Evolutionary conservation across 2,888 invertebrate species (phyloP), one percentile per base, ranked within the genome.

Genomic region (Sinotaia quadrata): DNA sequence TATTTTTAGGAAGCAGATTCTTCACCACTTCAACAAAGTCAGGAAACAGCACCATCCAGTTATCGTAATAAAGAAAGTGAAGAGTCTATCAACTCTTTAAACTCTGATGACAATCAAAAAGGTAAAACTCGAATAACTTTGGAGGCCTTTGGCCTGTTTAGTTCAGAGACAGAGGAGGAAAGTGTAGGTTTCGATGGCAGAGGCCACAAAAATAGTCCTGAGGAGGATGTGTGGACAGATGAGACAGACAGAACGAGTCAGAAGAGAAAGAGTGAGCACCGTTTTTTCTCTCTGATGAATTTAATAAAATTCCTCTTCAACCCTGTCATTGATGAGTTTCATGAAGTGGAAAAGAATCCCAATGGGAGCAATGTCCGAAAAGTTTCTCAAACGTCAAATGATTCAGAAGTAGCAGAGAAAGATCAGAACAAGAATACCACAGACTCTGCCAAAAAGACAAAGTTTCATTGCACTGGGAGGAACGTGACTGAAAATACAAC

Each of bases 391-490:
- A 47, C 10, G 33, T 0, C 15, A 15, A 65, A 56, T 31, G 44
- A 54, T 2, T 65, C 65, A 12, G 56, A 54, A 24, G 56, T 56
- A 12, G 21, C 29, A 33, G 65, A 65, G 15, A 60, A 60, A 27
- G 41, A 56, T 7, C 68, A 66, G 10, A 61, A 68, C 15, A 75
- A 72, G 51, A 70, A 75, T 62, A 71, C 70, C 33, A 81, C 81
- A 24, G 80, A 82, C 33, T 65, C 76, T 12, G 74, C 71, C 2
- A 83, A 81, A 70, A 82, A 81, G 65, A 75, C 76, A 33, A 82
- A 83, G 58, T 85, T 84, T 76, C 78, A 82, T 54, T 85, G 85
- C 71, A 72, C 69, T 24, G 78, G 81, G 18, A 79, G 76, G 74
- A 85, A 84, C 72, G 59, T 81, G 24, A 82, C 82, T 2, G 78